Evolutionary conservation across 2,797 vertebrate species (phyloP), one percentile per base, ranked within the genome.

Genomic region (Psittacula echo): DNA sequence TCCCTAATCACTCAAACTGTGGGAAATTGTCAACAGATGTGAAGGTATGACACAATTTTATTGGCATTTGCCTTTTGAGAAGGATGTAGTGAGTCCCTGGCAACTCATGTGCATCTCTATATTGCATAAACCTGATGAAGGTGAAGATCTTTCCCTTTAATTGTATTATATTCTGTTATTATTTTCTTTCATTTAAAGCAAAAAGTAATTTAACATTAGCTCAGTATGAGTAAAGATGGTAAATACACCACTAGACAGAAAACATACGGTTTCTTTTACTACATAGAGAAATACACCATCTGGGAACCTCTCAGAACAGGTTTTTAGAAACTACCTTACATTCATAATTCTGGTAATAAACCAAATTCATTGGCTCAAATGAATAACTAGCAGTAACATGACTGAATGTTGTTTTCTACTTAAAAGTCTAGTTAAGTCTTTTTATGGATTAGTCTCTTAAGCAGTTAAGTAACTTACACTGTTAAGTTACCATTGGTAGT

Each of bases 341-440:
- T 90, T 93, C 70, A 79, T 73, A 84, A 86, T 75, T 89, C 75
- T 73, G 18, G 39, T 91, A 75, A 95, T 88, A 88, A 94, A 94
- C n/a, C 1, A 48, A 66, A 90, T 93, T 92, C 24, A 37, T 62
- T 77, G 21, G 4, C 34, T 87, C 12, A 66, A 67, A 34, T 50
- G 53, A 75, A 67, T 67, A 90, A 67, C 80, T 58, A 83, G 13
- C 4, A 61, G 20, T 74, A 79, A 76, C 16, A 47, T 29, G 37
- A 76, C 50, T 90, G 56, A 67, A 62, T 60, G 22, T n/a, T 93
- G 16, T 76, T 60, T 79, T 90, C 34, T 50, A 87, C 16, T 81
- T 93, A 91, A 89, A 91, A 85, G 85, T 81, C 54, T 29, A 41
- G 30, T 75, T 92, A 91, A 68, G 12, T 37, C 17, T 70, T 90